Conservation (phyloP, 2,797 vertebrate genomes). For the Pipistrellus nathusii region DNA sequence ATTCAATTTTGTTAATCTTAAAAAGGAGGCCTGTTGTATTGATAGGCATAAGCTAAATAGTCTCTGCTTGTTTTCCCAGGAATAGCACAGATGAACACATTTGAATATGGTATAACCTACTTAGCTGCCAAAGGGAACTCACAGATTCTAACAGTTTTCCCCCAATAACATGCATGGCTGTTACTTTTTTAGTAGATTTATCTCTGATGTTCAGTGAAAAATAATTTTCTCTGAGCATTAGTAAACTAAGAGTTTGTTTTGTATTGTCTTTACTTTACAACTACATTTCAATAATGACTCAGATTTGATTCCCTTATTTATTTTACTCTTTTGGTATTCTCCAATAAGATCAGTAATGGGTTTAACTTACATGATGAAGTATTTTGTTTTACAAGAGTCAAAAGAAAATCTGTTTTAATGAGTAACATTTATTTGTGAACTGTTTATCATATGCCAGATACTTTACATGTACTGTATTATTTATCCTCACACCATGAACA, state of each 20-base stretch:
- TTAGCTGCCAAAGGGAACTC: conserved; percentile 9
- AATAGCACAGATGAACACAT: conserved; percentile 56
- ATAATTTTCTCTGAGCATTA: conserved; percentile 19
- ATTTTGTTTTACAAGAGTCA: neutral
- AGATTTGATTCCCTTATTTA: neutral
- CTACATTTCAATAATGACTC: neutral
- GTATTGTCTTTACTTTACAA: neutral
- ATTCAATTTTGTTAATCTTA: conserved; percentile 70
- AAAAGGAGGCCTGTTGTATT: neutral
- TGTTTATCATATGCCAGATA: neutral
- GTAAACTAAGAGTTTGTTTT: neutral
- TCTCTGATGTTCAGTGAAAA: neutral
- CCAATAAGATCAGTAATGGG: neutral
- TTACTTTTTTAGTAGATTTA: conserved; percentile 10
- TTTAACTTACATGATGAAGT: neutral
- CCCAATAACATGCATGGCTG: neutral
- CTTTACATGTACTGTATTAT: neutral
- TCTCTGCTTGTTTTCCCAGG: conserved; percentile 47
- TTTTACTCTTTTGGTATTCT: neutral
- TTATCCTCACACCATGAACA: neutral
- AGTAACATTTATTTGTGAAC: neutral
- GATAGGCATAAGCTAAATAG: conserved; percentile 39
- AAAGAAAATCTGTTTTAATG: conserved; percentile 4
- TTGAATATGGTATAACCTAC: conserved; percentile 6
- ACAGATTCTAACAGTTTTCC: neutral